A percentile compares a stretch with the other conserved stretches of the same genome.
phyloP scores from a whole-genome alignment of 2,888 invertebrate genomes.

The Adelphocoris suturalis region DNA sequence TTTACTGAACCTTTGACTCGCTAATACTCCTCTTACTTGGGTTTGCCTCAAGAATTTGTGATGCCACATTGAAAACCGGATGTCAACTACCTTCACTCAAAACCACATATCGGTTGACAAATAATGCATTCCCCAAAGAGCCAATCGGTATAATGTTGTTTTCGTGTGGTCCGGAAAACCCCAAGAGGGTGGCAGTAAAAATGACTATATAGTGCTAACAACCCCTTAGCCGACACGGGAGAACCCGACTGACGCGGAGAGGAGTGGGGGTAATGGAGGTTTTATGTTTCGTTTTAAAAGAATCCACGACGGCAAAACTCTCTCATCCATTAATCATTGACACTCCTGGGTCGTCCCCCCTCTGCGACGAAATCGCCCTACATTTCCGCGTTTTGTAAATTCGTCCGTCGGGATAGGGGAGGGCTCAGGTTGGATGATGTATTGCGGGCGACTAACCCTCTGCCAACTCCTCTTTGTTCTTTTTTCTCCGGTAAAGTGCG shows the following conservation, averaged over 20 bases:
- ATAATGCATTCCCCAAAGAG: neutral
- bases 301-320: conserved; percentile 27
- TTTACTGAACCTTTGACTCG: too few relatives aligned
- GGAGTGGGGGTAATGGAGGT: conserved; percentile 31
- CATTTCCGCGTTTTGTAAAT: conserved; percentile 64
- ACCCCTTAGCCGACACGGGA: neutral
- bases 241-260: neutral
- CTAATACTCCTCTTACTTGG: neutral
- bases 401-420: conserved; percentile 3
- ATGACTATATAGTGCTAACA: conserved; percentile 42
- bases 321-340: conserved; percentile 42
- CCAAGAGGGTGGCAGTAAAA: conserved; percentile 4
- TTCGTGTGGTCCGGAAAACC: neutral
- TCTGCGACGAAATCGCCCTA: conserved; percentile 37
- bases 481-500: neutral
- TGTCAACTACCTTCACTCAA: neutral
- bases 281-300: conserved; percentile 42
- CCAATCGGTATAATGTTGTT: conserved; percentile 8
- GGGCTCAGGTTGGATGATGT: conserved; percentile 41
- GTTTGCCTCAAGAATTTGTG: too few relatives aligned
- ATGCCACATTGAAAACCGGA: neutral
- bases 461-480: conserved; percentile 33
- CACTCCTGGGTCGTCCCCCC: conserved; percentile 3
- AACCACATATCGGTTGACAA: neutral
- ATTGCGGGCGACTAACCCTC: conserved; percentile 32